These are phyloP conservation scores for Sycophila texana DNA, from an alignment of 2,888 invertebrate species.

Conservation along the genomic window DNA sequence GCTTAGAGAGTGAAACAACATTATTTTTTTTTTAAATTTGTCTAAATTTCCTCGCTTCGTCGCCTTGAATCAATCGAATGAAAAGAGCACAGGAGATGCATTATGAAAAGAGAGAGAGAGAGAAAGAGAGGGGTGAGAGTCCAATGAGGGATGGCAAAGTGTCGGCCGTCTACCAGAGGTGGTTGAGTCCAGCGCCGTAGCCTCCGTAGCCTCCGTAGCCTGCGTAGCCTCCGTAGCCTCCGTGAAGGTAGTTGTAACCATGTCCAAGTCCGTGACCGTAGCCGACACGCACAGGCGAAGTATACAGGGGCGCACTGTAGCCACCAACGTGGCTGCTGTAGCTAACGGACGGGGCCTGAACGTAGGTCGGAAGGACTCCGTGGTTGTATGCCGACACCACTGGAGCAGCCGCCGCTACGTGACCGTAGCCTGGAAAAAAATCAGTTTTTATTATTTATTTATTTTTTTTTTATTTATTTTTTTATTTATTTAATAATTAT, in stretches of 20 bases:
- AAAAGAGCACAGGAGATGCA: no score
- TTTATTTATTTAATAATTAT: no score
- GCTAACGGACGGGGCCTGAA: conserved; percentile 22
- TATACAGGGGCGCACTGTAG: neutral
- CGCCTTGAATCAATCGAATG: no score
- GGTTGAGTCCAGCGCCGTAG: neutral
- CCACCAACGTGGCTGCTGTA: conserved; percentile 6
- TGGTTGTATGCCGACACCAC: conserved; percentile 3
- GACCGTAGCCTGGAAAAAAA: conserved; percentile 35
- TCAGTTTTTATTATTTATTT: neutral
- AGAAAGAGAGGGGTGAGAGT: neutral
- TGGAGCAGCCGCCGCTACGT: conserved; percentile 18
- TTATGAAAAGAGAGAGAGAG: neutral
- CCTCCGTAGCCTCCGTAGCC: no score
- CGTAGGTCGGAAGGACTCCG: neutral
- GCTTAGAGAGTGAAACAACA: neutral
- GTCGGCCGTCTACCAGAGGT: no score
- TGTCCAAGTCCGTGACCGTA: conserved; percentile 57
- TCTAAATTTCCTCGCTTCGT: no score
- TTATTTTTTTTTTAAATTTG: no score
- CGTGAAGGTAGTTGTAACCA: conserved; percentile 42
- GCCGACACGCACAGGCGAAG: conserved; percentile 49
- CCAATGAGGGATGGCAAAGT: no score
- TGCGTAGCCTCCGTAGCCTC: neutral
- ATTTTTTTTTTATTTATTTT: no score